Evolutionary conservation across 1,140 invertebrate species (phyloP).

Genomic region (Ectropis grisescens): DNA sequence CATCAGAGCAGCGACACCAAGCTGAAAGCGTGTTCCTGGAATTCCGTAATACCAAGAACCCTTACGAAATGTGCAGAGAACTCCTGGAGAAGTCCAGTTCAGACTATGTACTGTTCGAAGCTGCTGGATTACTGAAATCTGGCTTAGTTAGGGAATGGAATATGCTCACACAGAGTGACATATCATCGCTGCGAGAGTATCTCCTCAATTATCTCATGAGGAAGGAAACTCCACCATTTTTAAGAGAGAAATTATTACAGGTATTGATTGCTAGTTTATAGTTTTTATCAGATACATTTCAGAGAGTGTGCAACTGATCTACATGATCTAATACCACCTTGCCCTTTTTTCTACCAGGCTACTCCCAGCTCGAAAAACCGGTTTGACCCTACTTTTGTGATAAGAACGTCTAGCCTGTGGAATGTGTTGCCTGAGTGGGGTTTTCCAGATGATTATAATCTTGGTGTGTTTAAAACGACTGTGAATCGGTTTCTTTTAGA

Average conservation of each 20-base stretch:
- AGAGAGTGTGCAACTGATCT: too few relatives aligned
- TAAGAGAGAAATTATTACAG: constrained; percentile 81
- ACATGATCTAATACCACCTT: too few relatives aligned
- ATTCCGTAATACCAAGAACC: constrained; percentile 85
- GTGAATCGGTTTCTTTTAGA: too few relatives aligned
- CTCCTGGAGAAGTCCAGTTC: constrained; percentile 84
- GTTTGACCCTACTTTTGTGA: too few relatives aligned
- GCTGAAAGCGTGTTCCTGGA: constrained; percentile 86
- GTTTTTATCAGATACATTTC: too few relatives aligned
- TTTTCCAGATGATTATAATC: too few relatives aligned
- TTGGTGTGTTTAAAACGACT: too few relatives aligned
- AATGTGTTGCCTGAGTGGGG: too few relatives aligned
- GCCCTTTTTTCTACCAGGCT: too few relatives aligned
- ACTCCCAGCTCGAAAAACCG: too few relatives aligned
- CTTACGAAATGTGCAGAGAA: constrained; percentile 84
- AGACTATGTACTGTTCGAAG: constrained; percentile 90
- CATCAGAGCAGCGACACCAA: constrained; percentile 80
- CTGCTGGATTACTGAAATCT: constrained; percentile 86
- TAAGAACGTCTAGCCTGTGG: too few relatives aligned
- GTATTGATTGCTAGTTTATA: too few relatives aligned
- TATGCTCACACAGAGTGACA: constrained; percentile 75
- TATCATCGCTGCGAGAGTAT: constrained; percentile 82
- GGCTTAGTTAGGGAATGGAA: constrained; percentile 88
- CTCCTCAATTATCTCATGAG: constrained; percentile 82
- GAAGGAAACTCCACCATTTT: constrained; percentile 72